Evolutionary conservation across 37 sponge, comb jelly and placozoan species (phyloP).

Genomic region (Spongia lamella): DNA sequence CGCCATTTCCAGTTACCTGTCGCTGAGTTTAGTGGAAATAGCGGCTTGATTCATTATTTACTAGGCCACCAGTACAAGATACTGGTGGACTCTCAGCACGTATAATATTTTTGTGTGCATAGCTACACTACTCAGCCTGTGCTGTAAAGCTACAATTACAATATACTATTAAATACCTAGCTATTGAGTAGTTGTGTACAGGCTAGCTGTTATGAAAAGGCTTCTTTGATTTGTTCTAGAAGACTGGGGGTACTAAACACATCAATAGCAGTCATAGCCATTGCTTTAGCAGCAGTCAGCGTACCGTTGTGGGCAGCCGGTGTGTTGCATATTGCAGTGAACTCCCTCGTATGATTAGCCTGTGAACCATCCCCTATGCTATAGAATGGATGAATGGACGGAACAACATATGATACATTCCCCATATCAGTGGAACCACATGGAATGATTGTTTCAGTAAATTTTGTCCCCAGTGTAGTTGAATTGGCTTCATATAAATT

Average conservation of each 20-base stretch:
- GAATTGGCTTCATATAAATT: constrained; percentile 33
- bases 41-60: too few relatives aligned
- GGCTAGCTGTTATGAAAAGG: constrained; percentile 9
- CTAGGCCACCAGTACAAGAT: too few relatives aligned
- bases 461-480: background rate
- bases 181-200: too few relatives aligned
- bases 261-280: constrained; percentile 73
- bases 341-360: constrained; percentile 71
- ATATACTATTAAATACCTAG: too few relatives aligned
- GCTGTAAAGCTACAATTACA: too few relatives aligned
- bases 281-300: constrained; percentile 59
- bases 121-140: too few relatives aligned
- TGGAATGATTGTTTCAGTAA: background rate
- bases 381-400: constrained; percentile 83
- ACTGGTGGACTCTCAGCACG: too few relatives aligned
- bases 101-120: too few relatives aligned
- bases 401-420: constrained; percentile 77
- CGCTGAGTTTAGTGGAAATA: too few relatives aligned
- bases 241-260: constrained; percentile 50
- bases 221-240: constrained; percentile 48
- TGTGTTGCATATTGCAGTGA: constrained; percentile 64
- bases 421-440: constrained; percentile 78
- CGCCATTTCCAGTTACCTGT: too few relatives aligned
- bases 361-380: constrained; percentile 48
- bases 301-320: constrained; percentile 54